Base-by-base conservation (phyloP, 2,888 invertebrate genomes). In the Drosophila gaucha region DNA sequence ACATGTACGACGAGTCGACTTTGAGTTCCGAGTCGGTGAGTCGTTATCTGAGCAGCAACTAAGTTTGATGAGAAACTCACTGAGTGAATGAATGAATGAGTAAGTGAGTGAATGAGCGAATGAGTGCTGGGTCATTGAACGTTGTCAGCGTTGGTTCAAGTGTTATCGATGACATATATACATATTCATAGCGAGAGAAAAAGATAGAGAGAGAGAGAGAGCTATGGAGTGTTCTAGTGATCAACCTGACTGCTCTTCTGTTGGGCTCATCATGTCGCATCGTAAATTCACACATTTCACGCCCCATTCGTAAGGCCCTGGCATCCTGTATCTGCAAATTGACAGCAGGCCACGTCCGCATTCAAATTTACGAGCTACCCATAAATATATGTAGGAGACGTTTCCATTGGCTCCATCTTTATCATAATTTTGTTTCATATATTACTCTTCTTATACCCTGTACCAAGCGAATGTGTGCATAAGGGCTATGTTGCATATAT, bases 241-340 rank as follows among this genome's bases (percentile, higher is more conserved):
- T 52, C 80, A 80, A 80, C 74, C 67, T 71, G 82, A 73, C 74
- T 56, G 26, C 41, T 9, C 28, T 18, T 3, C 31, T 46, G 31
- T 14, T 47, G 10, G 56, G 26, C 47, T 51, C 49, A 51, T 62
- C 56, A 68, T 38, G 65, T 80, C 55, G 71, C 55, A 65, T 83
- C 77, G 58, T 86, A 82, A 80, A 86, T 84, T 82, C 72, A 67
- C 80, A 72, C 71, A 80, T 82, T 82, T 82, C 74, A 80, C 80
- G 84, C 74, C 72, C 60, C 85, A 86, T 84, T 80, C 67, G 60
- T 33, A 39, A 55, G 49, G 43, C 22, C 49, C 28, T 50, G 47
- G 66, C 74, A 80, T 83, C 86, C 80, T 83, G 84, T 60, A 47
- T 52, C 69, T 62, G 76, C 86, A 63, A 83, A 76, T 69, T 86